These are phyloP conservation scores for Fistularia tabacaria DNA, from an alignment of 2,797 vertebrate species.

Conservation along the genomic window DNA sequence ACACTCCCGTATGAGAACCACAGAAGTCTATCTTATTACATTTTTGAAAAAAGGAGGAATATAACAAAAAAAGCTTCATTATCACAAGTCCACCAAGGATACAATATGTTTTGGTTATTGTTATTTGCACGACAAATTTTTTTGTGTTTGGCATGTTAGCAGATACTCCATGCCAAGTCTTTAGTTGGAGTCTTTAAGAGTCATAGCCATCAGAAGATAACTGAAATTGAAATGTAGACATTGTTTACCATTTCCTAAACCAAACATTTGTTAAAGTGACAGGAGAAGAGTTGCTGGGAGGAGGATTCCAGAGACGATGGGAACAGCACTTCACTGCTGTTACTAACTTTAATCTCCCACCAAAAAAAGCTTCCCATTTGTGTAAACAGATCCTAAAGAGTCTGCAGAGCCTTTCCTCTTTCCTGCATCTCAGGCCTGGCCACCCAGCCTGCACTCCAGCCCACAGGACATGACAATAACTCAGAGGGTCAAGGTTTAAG, in stretches of 20 bases:
- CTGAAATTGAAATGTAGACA: conserved; percentile 90
- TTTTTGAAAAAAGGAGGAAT: not conserved
- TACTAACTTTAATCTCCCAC: conserved; percentile 89
- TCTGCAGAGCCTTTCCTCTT: conserved; percentile 68
- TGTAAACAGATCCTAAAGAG: conserved; percentile 90
- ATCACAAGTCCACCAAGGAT: conserved; percentile 30
- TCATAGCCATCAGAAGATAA: conserved; percentile 83
- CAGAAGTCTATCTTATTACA: conserved; percentile 17
- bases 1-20: conserved; percentile 2
- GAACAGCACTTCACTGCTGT: conserved; percentile 88
- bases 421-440: conserved; percentile 48
- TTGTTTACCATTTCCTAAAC: conserved; percentile 93
- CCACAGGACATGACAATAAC: conserved; percentile 75
- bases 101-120: conserved; percentile 24
- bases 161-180: conserved; percentile 76
- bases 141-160: conserved; percentile 39
- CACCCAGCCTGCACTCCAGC: conserved; percentile 71
- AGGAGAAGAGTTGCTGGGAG: conserved; percentile 77
- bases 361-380: conserved; percentile 83
- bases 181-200: conserved; percentile 84
- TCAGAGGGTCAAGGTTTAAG: conserved; percentile 82
- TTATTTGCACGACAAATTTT: conserved; percentile 33
- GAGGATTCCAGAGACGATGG: conserved; percentile 80
- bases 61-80: conserved; percentile 19
- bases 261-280: conserved; percentile 97